These are phyloP conservation scores for Sebastes schlegelii DNA, from an alignment of 2,113 vertebrate species.

Conservation along the genomic window DNA sequence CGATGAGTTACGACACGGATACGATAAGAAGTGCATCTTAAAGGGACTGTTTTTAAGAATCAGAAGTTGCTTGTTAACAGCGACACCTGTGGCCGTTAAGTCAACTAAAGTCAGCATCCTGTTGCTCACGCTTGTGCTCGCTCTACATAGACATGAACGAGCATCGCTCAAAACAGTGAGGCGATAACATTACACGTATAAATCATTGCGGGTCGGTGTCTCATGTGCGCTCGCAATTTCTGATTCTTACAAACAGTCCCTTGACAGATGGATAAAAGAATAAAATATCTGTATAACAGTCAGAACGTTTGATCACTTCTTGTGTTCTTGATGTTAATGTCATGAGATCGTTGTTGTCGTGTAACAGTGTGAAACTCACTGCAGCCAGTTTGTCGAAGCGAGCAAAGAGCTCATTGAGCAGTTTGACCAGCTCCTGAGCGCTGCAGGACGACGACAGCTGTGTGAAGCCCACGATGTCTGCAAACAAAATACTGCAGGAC, in stretches of 20 bases:
- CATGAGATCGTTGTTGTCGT: neutral
- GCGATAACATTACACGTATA: no score
- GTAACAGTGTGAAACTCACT: conserved; percentile 80
- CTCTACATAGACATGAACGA: no score
- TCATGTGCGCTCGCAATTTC: no score
- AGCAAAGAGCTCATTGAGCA: conserved; percentile 96
- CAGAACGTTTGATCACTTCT: neutral
- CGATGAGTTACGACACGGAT: neutral
- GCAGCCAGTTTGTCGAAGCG: conserved; percentile 96
- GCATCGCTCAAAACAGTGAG: no score
- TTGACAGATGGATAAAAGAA: neutral
- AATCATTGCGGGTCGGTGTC: no score
- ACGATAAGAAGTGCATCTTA: neutral
- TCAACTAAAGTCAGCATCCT: no score
- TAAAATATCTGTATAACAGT: neutral
- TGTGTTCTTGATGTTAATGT: neutral
- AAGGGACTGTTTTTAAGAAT: neutral
- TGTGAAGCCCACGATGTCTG: conserved; percentile 97
- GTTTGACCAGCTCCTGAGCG: conserved; percentile 95
- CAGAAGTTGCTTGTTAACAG: no score
- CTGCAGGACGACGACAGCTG: conserved; percentile 95
- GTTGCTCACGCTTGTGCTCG: no score
- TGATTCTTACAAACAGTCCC: neutral
- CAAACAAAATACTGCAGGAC: conserved; percentile 93
- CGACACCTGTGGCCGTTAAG: no score